Percentiles rank a stretch among this genome's conserved stretches.
phyloP scores from a whole-genome alignment of 1,140 invertebrate species.

The Tachypleus tridentatus region DNA sequence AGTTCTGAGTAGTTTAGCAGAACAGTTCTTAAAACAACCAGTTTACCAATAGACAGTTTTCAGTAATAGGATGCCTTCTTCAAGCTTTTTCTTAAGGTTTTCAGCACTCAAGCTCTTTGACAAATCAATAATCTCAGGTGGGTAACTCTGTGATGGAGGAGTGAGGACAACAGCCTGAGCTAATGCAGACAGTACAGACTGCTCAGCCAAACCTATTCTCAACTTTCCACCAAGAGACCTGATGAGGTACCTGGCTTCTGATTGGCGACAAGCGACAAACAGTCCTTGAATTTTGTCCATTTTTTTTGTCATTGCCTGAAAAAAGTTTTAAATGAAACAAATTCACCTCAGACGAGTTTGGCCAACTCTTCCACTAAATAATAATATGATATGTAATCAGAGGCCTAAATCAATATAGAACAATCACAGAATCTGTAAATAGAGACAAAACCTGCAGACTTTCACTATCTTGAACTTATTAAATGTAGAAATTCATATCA shows the following conservation, averaged over 20 bases:
- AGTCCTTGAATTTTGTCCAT: conserved; percentile 81
- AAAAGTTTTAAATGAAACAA: neutral
- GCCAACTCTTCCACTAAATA: too few relatives aligned
- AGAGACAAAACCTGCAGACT: too few relatives aligned
- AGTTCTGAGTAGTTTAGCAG: conserved; percentile 4
- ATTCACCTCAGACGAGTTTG: too few relatives aligned
- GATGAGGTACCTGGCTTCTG: conserved; percentile 85
- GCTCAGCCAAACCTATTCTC: conserved; percentile 91
- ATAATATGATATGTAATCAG: too few relatives aligned
- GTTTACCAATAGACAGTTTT: conserved; percentile 87
- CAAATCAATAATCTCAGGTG: conserved; percentile 49
- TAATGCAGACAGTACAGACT: conserved; percentile 78
- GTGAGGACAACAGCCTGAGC: conserved; percentile 66
- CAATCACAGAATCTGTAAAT: too few relatives aligned
- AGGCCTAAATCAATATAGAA: too few relatives aligned
- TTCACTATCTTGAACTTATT: too few relatives aligned
- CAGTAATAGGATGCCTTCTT: conserved; percentile 60
- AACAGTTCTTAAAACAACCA: too few relatives aligned
- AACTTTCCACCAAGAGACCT: conserved; percentile 87
- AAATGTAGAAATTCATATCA: too few relatives aligned
- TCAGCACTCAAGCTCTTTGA: conserved; percentile 50
- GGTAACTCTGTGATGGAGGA: conserved; percentile 52
- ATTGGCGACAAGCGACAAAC: conserved; percentile 80
- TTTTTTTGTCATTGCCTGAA: conserved; percentile 69
- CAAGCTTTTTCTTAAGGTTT: conserved; percentile 63